A percentile compares a stretch with the other conserved stretches of the same genome.
phyloP scores from a whole-genome alignment of 2,113 vertebrate genomes.

The Rhagologus leucostigma region DNA sequence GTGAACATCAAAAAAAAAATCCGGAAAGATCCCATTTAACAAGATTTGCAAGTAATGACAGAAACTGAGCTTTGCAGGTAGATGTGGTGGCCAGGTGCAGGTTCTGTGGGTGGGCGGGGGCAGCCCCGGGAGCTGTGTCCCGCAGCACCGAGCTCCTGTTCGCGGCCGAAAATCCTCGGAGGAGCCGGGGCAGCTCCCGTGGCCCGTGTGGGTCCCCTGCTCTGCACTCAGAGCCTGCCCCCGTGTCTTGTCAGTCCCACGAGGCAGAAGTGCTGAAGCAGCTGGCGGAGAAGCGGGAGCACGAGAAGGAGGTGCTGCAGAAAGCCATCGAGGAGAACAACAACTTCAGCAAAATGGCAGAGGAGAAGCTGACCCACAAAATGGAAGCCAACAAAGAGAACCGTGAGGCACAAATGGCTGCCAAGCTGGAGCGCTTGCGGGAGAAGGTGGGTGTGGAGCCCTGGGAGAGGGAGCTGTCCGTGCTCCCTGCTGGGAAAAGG shows the following conservation, averaged over 20 bases:
- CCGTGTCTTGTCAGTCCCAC: conserved; percentile 76
- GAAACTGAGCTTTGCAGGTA: too few relatives aligned
- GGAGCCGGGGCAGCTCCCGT: too few relatives aligned
- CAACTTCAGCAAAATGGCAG: conserved; percentile 93
- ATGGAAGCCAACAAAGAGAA: conserved; percentile 98
- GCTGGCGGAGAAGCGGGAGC: conserved; percentile 91
- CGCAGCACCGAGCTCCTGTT: accelerated
- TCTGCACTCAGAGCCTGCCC: background rate
- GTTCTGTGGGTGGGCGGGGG: background rate
- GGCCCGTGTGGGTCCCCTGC: background rate
- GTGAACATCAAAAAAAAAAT: background rate
- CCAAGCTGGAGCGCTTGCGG: conserved; percentile 91
- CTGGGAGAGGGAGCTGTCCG: background rate
- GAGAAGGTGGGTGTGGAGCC: conserved; percentile 81
- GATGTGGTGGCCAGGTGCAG: accelerated
- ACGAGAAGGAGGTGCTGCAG: conserved; percentile 93
- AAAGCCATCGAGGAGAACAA: conserved; percentile 91
- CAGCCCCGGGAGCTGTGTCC: background rate
- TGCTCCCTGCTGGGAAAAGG: background rate
- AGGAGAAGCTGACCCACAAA: conserved; percentile 93
- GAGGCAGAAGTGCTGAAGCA: conserved; percentile 92
- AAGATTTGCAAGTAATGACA: background rate
- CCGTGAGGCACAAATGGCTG: conserved; percentile 88
- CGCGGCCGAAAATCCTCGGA: accelerated
- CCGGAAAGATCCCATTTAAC: background rate